phyloP scores from a whole-genome alignment of 2,888 invertebrate species.

The Drepanosiphum platanoidis region DNA sequence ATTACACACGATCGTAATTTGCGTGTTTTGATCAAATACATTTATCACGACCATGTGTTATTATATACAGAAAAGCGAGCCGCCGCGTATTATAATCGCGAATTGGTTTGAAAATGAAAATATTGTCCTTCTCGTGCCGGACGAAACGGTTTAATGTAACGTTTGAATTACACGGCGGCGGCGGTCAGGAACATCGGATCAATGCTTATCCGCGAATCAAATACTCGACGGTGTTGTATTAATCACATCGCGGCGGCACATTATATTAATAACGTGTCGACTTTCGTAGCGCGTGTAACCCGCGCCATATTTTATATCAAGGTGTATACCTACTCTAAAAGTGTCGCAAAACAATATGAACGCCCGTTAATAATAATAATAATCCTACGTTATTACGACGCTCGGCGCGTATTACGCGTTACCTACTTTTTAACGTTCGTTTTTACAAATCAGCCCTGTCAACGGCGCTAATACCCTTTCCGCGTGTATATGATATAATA shows the following conservation, averaged over 20 bases:
- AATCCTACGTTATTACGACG: not conserved
- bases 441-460: constrained; percentile 33
- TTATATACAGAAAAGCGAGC: too few relatives aligned
- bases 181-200: too few relatives aligned
- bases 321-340: too few relatives aligned
- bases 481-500: too few relatives aligned
- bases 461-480: not conserved
- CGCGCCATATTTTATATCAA: too few relatives aligned
- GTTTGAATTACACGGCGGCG: too few relatives aligned
- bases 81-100: not conserved
- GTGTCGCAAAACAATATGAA: not conserved
- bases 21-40: not conserved
- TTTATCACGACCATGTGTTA: too few relatives aligned
- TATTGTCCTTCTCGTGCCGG: not conserved
- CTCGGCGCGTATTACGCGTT: too few relatives aligned
- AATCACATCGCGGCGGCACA: too few relatives aligned
- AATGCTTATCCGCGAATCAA: too few relatives aligned
- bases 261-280: not conserved
- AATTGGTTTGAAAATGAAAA: not conserved
- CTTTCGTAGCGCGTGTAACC: not conserved
- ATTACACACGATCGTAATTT: not conserved
- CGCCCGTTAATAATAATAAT: not conserved
- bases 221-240: too few relatives aligned
- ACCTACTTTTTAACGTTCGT: not conserved
- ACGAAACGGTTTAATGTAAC: constrained; percentile 7